These are phyloP conservation scores for Trinorchestia longiramus DNA, from an alignment of 1,140 invertebrate species.

Conservation along the genomic window DNA sequence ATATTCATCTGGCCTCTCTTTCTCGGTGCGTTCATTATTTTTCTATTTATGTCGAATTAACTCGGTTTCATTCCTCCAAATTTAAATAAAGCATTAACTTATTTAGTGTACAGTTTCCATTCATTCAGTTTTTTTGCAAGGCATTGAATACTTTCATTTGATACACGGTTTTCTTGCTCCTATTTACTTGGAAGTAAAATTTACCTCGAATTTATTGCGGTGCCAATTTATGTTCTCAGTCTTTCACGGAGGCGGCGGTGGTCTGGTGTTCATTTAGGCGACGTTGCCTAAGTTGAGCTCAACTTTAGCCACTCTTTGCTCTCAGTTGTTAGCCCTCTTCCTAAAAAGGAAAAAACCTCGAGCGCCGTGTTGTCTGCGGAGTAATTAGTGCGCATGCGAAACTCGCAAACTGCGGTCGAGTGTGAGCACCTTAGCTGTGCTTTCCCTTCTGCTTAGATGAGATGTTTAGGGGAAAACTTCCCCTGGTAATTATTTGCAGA, in stretches of 20 bases:
- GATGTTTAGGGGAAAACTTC: background rate
- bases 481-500: background rate
- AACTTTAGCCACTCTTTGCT: background rate
- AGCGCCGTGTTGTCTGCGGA: background rate
- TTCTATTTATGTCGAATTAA: background rate
- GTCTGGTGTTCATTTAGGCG: constrained; percentile 31
- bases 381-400: constrained; percentile 11
- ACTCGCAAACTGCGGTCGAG: constrained; percentile 4
- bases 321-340: background rate
- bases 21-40: too few relatives aligned
- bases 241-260: background rate
- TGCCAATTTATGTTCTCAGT: background rate
- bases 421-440: background rate
- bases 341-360: background rate
- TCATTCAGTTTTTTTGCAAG: background rate
- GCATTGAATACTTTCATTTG: background rate
- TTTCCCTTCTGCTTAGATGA: background rate
- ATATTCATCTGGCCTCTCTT: too few relatives aligned
- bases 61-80: background rate
- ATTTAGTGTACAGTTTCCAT: background rate
- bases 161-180: background rate
- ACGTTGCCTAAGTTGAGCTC: background rate
- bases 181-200: background rate
- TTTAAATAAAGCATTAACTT: background rate
- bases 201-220: background rate